Evolutionary conservation across 2,888 invertebrate genomes (phyloP).

Genomic region (Linnaemya tessellans): DNA sequence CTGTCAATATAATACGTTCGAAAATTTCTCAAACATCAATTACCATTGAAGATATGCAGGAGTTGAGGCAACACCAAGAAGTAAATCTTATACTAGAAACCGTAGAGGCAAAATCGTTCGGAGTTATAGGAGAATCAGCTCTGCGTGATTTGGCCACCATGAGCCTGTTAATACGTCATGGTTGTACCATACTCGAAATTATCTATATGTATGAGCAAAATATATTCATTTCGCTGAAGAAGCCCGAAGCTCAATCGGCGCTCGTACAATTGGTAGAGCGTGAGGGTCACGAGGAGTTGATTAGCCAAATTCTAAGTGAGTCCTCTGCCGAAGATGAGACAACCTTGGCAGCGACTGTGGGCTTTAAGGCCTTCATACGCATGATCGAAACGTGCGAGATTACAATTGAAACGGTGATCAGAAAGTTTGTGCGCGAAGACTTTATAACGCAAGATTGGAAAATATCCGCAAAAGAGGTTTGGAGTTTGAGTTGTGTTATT

Average conservation of each 20-base stretch:
- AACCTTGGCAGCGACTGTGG: slow-evolving; percentile 90
- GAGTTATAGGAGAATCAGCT: slow-evolving; percentile 89
- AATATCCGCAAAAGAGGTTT: slow-evolving; percentile 84
- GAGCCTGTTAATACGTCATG: slow-evolving; percentile 90
- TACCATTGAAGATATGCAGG: slow-evolving; percentile 85
- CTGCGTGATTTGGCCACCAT: slow-evolving; percentile 92
- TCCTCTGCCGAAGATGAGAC: slow-evolving; percentile 91
- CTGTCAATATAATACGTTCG: slow-evolving; percentile 83
- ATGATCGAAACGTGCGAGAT: slow-evolving; percentile 92
- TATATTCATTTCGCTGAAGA: slow-evolving; percentile 90
- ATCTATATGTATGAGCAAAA: slow-evolving; percentile 91
- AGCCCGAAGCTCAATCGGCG: slow-evolving; percentile 93
- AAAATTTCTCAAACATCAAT: slow-evolving; percentile 82
- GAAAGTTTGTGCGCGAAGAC: slow-evolving; percentile 92
- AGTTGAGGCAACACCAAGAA: slow-evolving; percentile 87
- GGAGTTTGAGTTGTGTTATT: slow-evolving; percentile 72
- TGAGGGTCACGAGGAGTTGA: slow-evolving; percentile 91
- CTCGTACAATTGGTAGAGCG: slow-evolving; percentile 93
- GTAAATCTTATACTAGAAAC: slow-evolving; percentile 90
- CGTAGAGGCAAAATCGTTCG: slow-evolving; percentile 90
- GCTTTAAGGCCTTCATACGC: slow-evolving; percentile 92
- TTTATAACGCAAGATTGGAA: slow-evolving; percentile 93
- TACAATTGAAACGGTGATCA: slow-evolving; percentile 92
- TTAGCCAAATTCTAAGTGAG: slow-evolving; percentile 91
- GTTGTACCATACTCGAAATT: slow-evolving; percentile 90